Conservation (phyloP, 2,888 invertebrate genomes). For the Drosophila mulleri region DNA sequence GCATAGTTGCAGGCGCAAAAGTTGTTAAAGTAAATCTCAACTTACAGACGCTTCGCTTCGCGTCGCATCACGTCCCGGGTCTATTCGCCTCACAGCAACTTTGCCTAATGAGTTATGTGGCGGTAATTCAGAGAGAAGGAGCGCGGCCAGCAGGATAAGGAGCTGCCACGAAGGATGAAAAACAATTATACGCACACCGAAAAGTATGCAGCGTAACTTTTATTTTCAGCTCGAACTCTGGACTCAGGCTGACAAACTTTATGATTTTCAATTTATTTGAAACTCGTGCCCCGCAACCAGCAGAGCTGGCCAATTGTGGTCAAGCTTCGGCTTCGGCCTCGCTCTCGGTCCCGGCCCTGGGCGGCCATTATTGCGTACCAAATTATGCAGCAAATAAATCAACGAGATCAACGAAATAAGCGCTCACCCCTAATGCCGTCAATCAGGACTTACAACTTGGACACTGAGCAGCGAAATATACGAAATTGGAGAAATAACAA, state of each 20-base stretch:
- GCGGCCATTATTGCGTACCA: constrained; percentile 42
- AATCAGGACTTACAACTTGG: constrained; percentile 54
- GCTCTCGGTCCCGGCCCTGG: neutral
- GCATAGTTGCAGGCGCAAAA: constrained; percentile 74
- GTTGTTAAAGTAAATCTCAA: constrained; percentile 74
- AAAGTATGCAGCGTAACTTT: constrained; percentile 69
- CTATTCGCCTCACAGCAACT: constrained; percentile 43
- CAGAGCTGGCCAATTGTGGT: constrained; percentile 36
- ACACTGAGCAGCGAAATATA: constrained; percentile 30
- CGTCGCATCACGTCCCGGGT: neutral
- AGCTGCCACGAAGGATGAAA: constrained; percentile 41
- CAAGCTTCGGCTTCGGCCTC: constrained; percentile 10
- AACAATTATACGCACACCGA: constrained; percentile 74
- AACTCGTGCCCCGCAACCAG: constrained; percentile 36
- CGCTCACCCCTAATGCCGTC: constrained; percentile 52
- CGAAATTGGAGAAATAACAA: constrained; percentile 1
- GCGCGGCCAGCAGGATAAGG: neutral
- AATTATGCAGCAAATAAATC: constrained; percentile 76
- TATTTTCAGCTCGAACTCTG: constrained; percentile 44
- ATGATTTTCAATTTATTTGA: constrained; percentile 73
- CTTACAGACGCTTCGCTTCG: constrained; percentile 28
- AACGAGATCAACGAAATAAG: constrained; percentile 65
- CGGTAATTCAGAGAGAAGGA: constrained; percentile 16
- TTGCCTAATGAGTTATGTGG: constrained; percentile 74
- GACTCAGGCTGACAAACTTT: constrained; percentile 65